phyloP scores from a whole-genome alignment of 2,113 vertebrate genomes.

The Gymnorhina tibicen region DNA sequence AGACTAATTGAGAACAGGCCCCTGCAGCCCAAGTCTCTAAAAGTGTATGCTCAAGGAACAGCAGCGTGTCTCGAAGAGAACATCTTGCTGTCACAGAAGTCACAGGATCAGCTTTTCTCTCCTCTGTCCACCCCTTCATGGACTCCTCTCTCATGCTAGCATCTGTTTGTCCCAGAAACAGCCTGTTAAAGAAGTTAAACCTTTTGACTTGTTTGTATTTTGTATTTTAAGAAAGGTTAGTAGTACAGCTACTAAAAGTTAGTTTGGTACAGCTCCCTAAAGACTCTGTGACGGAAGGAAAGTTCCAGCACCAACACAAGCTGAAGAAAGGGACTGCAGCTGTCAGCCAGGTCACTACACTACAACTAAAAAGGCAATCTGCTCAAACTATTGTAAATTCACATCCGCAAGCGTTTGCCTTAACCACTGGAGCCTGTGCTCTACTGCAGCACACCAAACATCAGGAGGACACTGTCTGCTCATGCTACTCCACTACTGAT shows the following conservation, averaged over 20 bases:
- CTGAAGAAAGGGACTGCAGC: not conserved
- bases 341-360: not conserved
- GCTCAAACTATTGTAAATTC: not conserved
- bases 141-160: fast-evolving
- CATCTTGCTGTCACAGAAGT: not conserved
- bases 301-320: not conserved
- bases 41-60: not conserved
- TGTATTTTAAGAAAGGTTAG: not conserved
- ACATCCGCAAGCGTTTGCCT: not conserved
- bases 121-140: not conserved
- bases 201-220: not conserved
- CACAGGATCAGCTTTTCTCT: not conserved
- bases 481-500: not conserved
- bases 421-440: not conserved
- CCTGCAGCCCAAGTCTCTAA: not conserved
- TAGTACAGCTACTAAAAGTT: not conserved
- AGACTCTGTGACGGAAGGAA: not conserved
- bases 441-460: not conserved
- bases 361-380: not conserved
- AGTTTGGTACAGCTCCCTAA: not conserved
- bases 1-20: not conserved
- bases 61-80: fast-evolving
- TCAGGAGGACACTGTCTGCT: not conserved
- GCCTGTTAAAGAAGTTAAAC: not conserved
- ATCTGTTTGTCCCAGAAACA: not conserved